These are phyloP conservation scores for Cotesia chilonis DNA, from an alignment of 1,140 invertebrate species.

Conservation along the genomic window DNA sequence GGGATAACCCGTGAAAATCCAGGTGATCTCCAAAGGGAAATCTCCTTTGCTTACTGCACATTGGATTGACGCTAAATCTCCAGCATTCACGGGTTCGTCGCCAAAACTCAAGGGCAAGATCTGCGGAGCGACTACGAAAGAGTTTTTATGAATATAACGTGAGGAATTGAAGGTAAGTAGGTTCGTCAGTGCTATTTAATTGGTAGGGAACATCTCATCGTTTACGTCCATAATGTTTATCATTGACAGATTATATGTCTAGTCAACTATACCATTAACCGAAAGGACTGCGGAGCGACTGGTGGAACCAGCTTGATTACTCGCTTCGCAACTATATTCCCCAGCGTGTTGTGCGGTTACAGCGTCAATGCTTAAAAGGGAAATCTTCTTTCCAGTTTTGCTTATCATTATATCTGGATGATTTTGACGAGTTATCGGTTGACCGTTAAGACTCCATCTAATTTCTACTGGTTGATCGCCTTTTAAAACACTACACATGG, in stretches of 20 bases:
- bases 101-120: conserved; percentile 70
- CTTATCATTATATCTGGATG: conserved; percentile 42
- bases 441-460: conserved; percentile 65
- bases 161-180: conserved; percentile 3
- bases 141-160: conserved; percentile 40
- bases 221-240: neutral
- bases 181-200: conserved; percentile 16
- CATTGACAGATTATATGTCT: no score
- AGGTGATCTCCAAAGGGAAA: conserved; percentile 70
- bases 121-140: conserved; percentile 68
- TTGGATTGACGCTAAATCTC: conserved; percentile 69
- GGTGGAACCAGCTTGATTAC: conserved; percentile 73
- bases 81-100: conserved; percentile 67
- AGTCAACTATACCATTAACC: conserved; percentile 68
- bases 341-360: conserved; percentile 74
- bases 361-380: conserved; percentile 72
- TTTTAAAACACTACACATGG: conserved; percentile 75
- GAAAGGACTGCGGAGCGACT: conserved; percentile 70
- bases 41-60: conserved; percentile 73
- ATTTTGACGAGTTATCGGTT: conserved; percentile 40
- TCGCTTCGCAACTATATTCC: conserved; percentile 77
- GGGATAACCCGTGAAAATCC: conserved; percentile 69
- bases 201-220: conserved; percentile 53
- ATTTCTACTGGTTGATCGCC: conserved; percentile 75
- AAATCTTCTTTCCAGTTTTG: conserved; percentile 65